Evolutionary conservation across 1,140 invertebrate genomes (phyloP), one percentile per base, ranked within the genome.

Genomic region (Pentalonia nigronervosa): DNA sequence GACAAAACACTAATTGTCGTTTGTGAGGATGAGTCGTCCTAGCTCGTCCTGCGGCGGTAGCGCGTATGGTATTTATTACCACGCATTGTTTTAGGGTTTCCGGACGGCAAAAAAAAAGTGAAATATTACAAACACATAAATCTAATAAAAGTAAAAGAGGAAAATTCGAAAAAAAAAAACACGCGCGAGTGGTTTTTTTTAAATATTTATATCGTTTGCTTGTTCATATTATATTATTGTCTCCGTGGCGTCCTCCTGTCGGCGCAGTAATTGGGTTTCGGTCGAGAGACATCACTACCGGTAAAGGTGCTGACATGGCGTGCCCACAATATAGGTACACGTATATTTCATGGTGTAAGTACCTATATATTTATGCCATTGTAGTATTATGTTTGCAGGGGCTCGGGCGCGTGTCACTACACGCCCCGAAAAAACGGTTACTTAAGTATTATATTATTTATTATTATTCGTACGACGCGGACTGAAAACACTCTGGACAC

Each of bases 31-130:
- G n/a, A 76, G 30, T 76, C 30, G 14, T 76, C 14, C 11, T 11
- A 1, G 30, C 11, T n/a, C 25, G 11, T n/a, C 25, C 20, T 7
- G 60, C 30, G 14, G 60, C 60, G 60, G 60, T 67, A 76, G 84
- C 7, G 36, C 90, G 90, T 91, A 81, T 45, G 90, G 90, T 50
- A 81, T 81, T 91, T 81, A 81, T 91, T 91, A 91, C 90, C 56
- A 45, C n/a, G 60, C 81, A 91, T 91, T 91, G 90, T 91, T 91
- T 91, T 67, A 23, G 90, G 90, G 90, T 91, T 91, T 91, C 90
- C 90, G 90, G 90, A 9, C 41, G 67, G 41, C 25, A 25, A 60
- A 76, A 91, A 30, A 67, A 91, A 67, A 41, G n/a, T 67, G 60
- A 91, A 90, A 60, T 67, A 36, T 56, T 90, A 67, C 89, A 67